Percentiles rank a stretch among this genome's conserved stretches.
phyloP scores from a whole-genome alignment of 92 coral and sea anemone species.

The Porites divaricata region DNA sequence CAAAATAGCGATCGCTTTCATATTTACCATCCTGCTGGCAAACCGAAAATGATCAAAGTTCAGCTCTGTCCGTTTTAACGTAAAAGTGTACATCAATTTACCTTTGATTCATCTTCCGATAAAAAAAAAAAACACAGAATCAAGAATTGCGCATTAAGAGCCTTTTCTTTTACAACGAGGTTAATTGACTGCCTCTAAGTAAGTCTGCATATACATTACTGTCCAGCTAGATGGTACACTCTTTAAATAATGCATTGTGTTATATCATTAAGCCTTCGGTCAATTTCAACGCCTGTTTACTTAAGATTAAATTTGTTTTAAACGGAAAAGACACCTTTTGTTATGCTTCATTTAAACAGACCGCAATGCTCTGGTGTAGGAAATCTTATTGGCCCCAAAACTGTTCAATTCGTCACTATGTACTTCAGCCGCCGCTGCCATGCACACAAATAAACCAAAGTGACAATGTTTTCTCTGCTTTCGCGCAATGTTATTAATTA shows the following conservation, averaged over 20 bases:
- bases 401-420: not conserved
- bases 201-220: not conserved
- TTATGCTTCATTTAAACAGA: slow-evolving; percentile 1
- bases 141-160: not conserved
- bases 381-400: not conserved
- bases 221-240: not conserved
- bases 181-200: not conserved
- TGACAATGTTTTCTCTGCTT: not conserved
- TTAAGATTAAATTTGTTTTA: slow-evolving; percentile 9
- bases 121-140: not conserved
- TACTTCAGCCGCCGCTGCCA: not conserved
- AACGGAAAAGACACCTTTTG: not conserved
- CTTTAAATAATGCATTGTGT: slow-evolving; percentile 18
- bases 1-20: not conserved
- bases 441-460: slow-evolving; percentile 12
- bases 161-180: not conserved
- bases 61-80: not conserved
- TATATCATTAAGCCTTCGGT: slow-evolving; percentile 4
- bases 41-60: not conserved
- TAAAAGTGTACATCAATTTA: not conserved
- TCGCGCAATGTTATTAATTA: slow-evolving; percentile 4
- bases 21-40: not conserved
- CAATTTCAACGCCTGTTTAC: slow-evolving; percentile 6
- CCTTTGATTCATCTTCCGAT: not conserved
- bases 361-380: not conserved